Conservation (phyloP, 2,797 vertebrate species). For the Coluber constrictor region DNA sequence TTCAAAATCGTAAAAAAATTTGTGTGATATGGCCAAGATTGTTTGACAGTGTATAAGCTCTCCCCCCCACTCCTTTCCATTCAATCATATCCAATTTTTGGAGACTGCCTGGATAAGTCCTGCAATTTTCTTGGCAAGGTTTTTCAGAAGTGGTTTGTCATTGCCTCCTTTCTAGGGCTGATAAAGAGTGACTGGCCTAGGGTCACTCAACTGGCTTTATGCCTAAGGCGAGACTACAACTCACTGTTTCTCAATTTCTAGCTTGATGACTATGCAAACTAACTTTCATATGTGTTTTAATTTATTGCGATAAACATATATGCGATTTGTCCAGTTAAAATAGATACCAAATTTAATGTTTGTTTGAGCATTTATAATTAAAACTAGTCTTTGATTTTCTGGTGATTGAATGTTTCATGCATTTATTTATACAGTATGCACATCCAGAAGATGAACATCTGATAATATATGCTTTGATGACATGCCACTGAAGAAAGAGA, state of each 20-base stretch:
- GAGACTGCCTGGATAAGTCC: background rate
- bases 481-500: background rate
- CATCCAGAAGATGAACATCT: background rate
- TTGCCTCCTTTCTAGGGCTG: background rate
- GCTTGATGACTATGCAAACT: background rate
- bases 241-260: background rate
- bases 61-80: background rate
- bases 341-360: background rate
- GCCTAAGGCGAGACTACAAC: background rate
- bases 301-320: background rate
- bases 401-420: background rate
- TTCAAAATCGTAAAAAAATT: background rate
- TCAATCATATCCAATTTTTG: background rate
- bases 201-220: background rate
- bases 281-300: background rate
- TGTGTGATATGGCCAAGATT: background rate
- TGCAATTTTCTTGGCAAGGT: background rate
- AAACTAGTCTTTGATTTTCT: background rate
- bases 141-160: background rate
- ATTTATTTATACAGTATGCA: background rate
- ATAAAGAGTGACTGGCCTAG: background rate
- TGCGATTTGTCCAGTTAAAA: background rate
- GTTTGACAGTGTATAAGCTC: background rate
- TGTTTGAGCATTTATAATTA: background rate
- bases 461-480: background rate